phyloP scores from a whole-genome alignment of 2,888 invertebrate species.

The Dorcus parallelipipedus region DNA sequence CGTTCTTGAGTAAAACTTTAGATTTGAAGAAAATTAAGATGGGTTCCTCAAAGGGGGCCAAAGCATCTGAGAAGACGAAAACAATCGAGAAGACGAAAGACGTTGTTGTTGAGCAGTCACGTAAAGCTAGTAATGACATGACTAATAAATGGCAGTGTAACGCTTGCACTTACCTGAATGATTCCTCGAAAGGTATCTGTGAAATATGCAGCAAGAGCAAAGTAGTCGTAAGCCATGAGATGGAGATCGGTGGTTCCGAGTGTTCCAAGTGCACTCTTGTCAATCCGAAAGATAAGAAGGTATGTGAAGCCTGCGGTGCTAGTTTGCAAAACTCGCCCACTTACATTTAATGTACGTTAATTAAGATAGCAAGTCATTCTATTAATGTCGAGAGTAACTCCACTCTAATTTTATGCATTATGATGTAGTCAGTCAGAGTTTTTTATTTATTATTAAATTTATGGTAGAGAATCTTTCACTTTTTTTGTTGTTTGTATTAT shows the following conservation, averaged over 20 bases:
- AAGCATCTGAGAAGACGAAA: background rate
- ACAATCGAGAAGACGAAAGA: conserved; percentile 7
- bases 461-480: background rate
- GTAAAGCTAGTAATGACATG: conserved; percentile 2
- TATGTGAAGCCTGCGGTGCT: conserved; percentile 67
- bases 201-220: conserved; percentile 69
- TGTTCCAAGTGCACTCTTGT: conserved; percentile 75
- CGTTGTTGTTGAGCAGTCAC: background rate
- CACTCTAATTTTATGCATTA: no score
- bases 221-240: conserved; percentile 28
- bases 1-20: conserved; percentile 24
- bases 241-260: conserved; percentile 70
- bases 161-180: conserved; percentile 70
- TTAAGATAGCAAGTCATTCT: background rate
- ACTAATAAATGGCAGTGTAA: conserved; percentile 64
- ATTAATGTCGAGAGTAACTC: no score
- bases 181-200: conserved; percentile 56
- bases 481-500: background rate
- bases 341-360: conserved; percentile 56
- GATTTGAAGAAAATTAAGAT: conserved; percentile 24
- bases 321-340: conserved; percentile 72
- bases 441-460: background rate
- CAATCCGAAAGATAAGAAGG: conserved; percentile 61
- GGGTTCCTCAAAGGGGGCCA: conserved; percentile 2
- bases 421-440: background rate